phyloP scores from a whole-genome alignment of 2,113 vertebrate genomes.

The Mesembrinibis cayennensis region DNA sequence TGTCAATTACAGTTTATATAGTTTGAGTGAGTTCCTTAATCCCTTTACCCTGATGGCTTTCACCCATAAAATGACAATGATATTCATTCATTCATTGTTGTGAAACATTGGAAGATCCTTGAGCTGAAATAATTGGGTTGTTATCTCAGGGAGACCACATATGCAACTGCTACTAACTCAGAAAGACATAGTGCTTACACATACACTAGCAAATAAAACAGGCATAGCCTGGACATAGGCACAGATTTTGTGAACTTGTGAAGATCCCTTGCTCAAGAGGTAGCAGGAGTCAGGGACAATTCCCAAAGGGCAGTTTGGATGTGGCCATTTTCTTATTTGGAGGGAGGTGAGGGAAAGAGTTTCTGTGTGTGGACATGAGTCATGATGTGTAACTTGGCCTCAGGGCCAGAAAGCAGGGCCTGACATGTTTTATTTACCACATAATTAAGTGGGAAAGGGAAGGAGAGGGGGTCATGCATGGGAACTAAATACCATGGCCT shows the following conservation, averaged over 20 bases:
- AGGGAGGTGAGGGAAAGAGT: not conserved
- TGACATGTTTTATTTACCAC: not conserved
- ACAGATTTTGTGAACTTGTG: not conserved
- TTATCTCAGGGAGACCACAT: not conserved
- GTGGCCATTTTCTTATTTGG: not conserved
- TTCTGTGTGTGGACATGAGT: not conserved
- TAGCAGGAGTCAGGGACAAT: not conserved
- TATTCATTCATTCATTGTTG: not conserved
- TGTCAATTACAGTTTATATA: not conserved
- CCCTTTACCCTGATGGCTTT: not conserved
- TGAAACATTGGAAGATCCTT: not conserved
- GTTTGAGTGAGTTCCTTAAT: not conserved
- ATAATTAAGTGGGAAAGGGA: not conserved
- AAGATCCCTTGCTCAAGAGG: not conserved
- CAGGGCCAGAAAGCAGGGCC: not conserved
- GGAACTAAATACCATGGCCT: not conserved
- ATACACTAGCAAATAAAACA: not conserved
- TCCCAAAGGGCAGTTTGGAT: not conserved
- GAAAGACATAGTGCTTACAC: not conserved
- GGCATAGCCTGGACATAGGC: not conserved
- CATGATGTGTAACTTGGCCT: not conserved
- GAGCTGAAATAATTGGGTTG: not conserved
- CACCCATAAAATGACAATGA: not conserved
- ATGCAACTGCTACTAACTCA: not conserved
- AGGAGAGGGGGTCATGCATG: not conserved